Conservation (phyloP, 1,140 invertebrate genomes). For the Drosophila oshimai region DNA sequence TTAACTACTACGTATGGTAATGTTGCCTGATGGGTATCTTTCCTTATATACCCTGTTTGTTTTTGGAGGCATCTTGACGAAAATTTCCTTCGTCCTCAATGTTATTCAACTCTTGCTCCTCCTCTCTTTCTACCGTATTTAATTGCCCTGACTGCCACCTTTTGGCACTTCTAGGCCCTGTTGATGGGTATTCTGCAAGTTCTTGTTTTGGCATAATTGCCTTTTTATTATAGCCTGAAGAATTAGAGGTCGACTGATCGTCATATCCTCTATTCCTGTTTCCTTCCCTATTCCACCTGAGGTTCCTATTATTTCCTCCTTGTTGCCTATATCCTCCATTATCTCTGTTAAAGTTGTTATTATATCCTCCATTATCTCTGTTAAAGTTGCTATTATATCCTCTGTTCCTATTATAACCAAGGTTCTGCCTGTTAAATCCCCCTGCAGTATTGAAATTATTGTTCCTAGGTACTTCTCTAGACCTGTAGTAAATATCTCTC, state of each 20-base stretch:
- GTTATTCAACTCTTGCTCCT: not conserved
- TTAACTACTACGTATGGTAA: not conserved
- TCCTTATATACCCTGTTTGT: not conserved
- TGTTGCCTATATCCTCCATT: not conserved
- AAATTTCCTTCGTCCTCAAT: not conserved
- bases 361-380: not conserved
- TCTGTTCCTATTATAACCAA: not conserved
- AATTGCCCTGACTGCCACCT: not conserved
- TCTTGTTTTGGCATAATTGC: conserved; percentile 1
- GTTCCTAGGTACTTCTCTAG: no score
- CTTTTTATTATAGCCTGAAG: not conserved
- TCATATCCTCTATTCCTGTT: not conserved
- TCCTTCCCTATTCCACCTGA: not conserved
- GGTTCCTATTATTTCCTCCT: not conserved
- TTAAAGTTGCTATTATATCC: not conserved
- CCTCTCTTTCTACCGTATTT: not conserved
- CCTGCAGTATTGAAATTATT: no score
- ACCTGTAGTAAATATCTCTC: not conserved
- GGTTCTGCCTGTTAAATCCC: no score
- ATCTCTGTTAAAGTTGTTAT: not conserved
- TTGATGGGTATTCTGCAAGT: not conserved
- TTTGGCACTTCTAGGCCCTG: not conserved
- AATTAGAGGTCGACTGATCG: not conserved
- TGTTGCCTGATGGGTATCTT: not conserved
- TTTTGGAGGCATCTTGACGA: not conserved